phyloP scores from a whole-genome alignment of 2,113 vertebrate genomes.

The Ophiodon elongatus region DNA sequence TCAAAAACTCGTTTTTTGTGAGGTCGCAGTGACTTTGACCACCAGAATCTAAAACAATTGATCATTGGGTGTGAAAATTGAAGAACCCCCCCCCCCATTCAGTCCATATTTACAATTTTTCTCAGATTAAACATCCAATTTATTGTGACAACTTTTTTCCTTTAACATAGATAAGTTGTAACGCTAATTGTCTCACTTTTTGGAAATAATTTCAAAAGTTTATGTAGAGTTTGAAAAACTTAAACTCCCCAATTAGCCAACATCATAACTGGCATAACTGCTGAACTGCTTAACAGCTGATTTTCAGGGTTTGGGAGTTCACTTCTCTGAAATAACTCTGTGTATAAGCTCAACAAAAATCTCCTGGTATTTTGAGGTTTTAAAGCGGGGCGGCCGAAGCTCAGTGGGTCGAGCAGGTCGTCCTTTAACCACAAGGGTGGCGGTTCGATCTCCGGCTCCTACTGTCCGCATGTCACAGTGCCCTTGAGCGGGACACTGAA shows the following conservation, averaged over 20 bases:
- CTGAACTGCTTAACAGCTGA: background rate
- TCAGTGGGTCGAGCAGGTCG: too few relatives aligned
- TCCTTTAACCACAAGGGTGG: too few relatives aligned
- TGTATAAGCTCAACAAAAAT: background rate
- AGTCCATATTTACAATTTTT: background rate
- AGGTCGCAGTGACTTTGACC: background rate
- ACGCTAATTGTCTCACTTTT: background rate
- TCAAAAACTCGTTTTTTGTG: background rate
- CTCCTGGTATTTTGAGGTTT: background rate
- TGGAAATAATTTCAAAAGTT: background rate
- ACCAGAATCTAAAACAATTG: background rate
- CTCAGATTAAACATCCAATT: background rate
- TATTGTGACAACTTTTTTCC: background rate
- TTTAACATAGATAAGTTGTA: background rate
- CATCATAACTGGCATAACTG: background rate
- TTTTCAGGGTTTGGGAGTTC: background rate
- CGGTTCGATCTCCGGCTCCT: too few relatives aligned
- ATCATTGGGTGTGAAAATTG: background rate
- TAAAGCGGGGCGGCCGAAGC: too few relatives aligned
- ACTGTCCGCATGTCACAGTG: too few relatives aligned
- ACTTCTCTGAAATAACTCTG: background rate
- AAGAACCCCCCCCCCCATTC: too few relatives aligned
- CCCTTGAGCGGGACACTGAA: too few relatives aligned
- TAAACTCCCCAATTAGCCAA: conserved; percentile 28
- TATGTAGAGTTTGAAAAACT: conserved; percentile 1